A percentile compares a stretch with the other conserved stretches of the same genome.
Conservation (phyloP, 2,113 vertebrate genomes). For the Microcebus jonahi region DNA sequence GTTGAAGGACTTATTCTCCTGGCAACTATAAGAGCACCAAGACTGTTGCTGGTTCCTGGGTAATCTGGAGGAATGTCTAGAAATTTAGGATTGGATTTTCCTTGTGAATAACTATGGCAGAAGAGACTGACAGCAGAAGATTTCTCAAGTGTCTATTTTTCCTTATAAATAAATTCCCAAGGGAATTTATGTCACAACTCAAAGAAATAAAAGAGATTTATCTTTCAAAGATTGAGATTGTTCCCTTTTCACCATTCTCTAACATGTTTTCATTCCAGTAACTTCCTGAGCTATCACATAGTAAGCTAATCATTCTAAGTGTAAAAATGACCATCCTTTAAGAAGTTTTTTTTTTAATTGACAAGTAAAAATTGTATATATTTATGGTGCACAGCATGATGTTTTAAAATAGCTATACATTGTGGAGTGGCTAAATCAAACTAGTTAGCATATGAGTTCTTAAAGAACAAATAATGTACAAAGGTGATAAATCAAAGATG, state of each 20-base stretch:
- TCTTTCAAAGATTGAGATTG: background rate
- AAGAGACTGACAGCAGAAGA: background rate
- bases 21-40: background rate
- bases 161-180: background rate
- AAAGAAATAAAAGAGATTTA: constrained; percentile 14
- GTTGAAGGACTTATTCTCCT: constrained; percentile 32
- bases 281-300: background rate
- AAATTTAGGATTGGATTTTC: background rate
- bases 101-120: background rate
- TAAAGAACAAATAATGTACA: constrained; percentile 3
- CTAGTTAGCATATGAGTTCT: background rate
- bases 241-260: background rate
- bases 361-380: background rate
- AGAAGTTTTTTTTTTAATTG: background rate
- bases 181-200: background rate
- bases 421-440: background rate
- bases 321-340: background rate
- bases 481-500: background rate
- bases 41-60: background rate
- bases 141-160: background rate
- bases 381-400: background rate
- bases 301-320: constrained; percentile 8
- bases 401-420: background rate
- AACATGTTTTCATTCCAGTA: background rate
- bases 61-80: background rate